phyloP scores from a whole-genome alignment of 2,888 invertebrate genomes.

The Odontocolon sp. region DNA sequence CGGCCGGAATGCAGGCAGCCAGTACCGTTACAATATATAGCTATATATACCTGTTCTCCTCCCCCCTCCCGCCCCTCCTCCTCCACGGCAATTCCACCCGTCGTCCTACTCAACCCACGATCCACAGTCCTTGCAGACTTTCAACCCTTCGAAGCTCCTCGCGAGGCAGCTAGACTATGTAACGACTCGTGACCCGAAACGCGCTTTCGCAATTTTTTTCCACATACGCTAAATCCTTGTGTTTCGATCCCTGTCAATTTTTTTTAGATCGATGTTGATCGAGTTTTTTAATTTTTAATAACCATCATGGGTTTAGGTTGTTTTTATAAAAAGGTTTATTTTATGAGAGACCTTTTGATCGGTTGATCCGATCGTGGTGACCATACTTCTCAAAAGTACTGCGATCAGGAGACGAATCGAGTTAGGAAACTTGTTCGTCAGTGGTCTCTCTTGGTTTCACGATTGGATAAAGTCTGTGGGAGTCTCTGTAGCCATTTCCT shows the following conservation, averaged over 20 bases:
- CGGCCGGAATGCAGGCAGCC: constrained; percentile 48
- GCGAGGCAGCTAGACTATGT: constrained; percentile 18
- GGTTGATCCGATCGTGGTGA: neutral
- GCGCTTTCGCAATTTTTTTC: constrained; percentile 30
- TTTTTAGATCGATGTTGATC: no score
- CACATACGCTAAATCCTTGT: constrained; percentile 21
- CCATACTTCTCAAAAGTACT: constrained; percentile 10
- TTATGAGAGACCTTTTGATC: no score
- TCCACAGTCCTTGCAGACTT: constrained; percentile 37
- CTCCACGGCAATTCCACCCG: no score
- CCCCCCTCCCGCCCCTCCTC: constrained; percentile 17
- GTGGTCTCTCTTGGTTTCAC: constrained; percentile 37
- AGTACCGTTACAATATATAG: constrained; percentile 29
- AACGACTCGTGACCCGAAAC: constrained; percentile 45
- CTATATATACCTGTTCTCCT: no score
- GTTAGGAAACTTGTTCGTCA: constrained; percentile 53
- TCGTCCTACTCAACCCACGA: constrained; percentile 13
- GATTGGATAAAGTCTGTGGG: constrained; percentile 56
- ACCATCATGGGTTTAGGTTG: no score
- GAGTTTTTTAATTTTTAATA: no score
- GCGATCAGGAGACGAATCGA: constrained; percentile 29
- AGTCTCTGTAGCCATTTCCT: constrained; percentile 4
- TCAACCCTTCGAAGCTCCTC: constrained; percentile 8
- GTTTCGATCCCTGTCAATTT: no score
- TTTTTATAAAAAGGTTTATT: no score